A percentile compares a stretch with the other conserved stretches of the same genome.
phyloP scores from a whole-genome alignment of 2,113 vertebrate genomes.

The Petrocephalus zakoni region DNA sequence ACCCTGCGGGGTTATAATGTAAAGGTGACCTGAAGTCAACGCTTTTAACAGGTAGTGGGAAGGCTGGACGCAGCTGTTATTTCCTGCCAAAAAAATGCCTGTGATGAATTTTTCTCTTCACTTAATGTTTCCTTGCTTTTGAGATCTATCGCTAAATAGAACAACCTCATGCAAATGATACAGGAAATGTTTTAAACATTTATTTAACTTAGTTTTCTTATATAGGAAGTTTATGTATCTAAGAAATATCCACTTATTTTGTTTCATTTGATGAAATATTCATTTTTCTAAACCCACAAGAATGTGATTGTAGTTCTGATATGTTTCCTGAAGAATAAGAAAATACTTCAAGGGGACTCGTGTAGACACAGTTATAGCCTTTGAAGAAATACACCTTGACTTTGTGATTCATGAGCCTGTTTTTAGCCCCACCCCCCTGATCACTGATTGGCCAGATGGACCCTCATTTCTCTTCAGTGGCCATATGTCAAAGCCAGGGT shows the following conservation, averaged over 20 bases:
- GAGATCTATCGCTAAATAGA: neutral
- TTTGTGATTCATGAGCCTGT: neutral
- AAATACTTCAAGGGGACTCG: neutral
- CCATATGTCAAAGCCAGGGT: slow-evolving; percentile 9
- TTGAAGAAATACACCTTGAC: neutral
- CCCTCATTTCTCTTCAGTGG: neutral
- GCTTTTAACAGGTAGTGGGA: neutral
- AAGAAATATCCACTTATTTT: neutral
- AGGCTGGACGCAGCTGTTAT: neutral
- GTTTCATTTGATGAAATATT: slow-evolving; percentile 7
- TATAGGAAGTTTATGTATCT: neutral
- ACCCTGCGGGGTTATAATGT: neutral
- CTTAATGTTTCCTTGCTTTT: neutral
- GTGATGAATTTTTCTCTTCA: neutral
- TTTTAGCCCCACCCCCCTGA: neutral
- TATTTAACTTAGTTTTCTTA: neutral
- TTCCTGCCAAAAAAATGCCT: neutral
- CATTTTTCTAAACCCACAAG: neutral
- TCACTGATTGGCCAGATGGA: neutral
- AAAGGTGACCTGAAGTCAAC: neutral
- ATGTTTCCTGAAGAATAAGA: neutral
- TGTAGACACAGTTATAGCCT: neutral
- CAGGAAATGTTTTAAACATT: neutral
- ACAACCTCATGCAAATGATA: neutral
- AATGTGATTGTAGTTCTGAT: neutral